Conservation (phyloP, 2,888 invertebrate species). For the Agapostemon virescens region DNA sequence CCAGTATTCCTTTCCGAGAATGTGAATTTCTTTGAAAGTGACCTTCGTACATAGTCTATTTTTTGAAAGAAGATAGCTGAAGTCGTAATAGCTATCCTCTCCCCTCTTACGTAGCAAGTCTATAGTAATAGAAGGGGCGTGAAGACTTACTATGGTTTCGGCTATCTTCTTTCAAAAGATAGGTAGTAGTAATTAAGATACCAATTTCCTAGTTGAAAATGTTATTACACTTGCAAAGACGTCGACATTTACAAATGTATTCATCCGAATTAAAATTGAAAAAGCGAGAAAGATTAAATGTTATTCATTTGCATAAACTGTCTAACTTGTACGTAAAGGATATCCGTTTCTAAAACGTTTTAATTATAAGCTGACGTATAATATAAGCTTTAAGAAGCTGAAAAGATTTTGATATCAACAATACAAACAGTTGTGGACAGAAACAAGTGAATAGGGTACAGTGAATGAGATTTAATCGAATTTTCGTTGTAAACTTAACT, state of each 20-base stretch:
- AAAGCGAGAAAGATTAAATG: neutral
- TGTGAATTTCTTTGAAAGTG: neutral
- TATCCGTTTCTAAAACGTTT: too few relatives aligned
- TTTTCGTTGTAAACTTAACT: too few relatives aligned
- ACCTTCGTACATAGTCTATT: neutral
- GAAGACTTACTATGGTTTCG: neutral
- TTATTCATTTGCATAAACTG: neutral
- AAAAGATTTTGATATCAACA: too few relatives aligned
- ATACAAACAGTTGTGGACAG: too few relatives aligned
- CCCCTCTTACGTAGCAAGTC: neutral
- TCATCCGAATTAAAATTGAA: too few relatives aligned
- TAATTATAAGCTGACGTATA: too few relatives aligned
- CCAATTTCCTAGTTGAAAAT: neutral
- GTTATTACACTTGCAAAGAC: neutral
- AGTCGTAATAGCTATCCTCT: neutral
- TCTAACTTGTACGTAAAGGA: too few relatives aligned
- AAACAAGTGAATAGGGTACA: too few relatives aligned
- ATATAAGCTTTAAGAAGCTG: too few relatives aligned
- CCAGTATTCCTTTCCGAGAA: too few relatives aligned
- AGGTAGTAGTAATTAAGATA: neutral
- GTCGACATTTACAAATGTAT: neutral
- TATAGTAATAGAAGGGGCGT: neutral
- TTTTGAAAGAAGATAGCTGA: neutral
- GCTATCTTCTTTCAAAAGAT: neutral
- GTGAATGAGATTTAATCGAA: too few relatives aligned